Conservation (phyloP, 2,888 invertebrate species). For the Platycheirus albimanus region DNA sequence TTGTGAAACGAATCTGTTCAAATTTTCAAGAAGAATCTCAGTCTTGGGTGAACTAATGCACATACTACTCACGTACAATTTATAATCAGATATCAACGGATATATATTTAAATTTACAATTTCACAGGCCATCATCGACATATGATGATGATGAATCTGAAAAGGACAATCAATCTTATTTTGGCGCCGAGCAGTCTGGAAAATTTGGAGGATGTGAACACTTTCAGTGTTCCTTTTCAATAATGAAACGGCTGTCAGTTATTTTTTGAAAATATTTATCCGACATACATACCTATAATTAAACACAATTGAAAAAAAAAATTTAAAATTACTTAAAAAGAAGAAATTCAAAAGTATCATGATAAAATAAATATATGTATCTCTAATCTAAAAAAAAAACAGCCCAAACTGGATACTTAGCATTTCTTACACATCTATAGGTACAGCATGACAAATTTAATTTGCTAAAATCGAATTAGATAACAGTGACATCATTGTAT, state of each 20-base stretch:
- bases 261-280: conserved; percentile 18
- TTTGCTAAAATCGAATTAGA: no score
- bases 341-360: no score
- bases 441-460: no score
- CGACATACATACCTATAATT: no score
- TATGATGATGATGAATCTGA: conserved; percentile 75
- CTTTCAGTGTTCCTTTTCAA: conserved; percentile 43
- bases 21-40: conserved; percentile 76
- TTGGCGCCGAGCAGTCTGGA: conserved; percentile 44
- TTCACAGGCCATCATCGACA: conserved; percentile 77
- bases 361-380: no score
- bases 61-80: conserved; percentile 77
- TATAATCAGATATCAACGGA: neutral
- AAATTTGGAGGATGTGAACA: conserved; percentile 31
- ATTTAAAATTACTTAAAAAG: no score
- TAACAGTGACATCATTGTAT: no score
- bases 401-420: no score
- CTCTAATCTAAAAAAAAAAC: no score
- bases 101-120: neutral
- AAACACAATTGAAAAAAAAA: neutral
- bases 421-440: no score
- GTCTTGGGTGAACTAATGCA: conserved; percentile 78
- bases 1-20: conserved; percentile 77
- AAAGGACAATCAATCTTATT: conserved; percentile 17
- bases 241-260: conserved; percentile 45